phyloP scores from a whole-genome alignment of 2,888 invertebrate genomes.

The Exocentrus adspersus region DNA sequence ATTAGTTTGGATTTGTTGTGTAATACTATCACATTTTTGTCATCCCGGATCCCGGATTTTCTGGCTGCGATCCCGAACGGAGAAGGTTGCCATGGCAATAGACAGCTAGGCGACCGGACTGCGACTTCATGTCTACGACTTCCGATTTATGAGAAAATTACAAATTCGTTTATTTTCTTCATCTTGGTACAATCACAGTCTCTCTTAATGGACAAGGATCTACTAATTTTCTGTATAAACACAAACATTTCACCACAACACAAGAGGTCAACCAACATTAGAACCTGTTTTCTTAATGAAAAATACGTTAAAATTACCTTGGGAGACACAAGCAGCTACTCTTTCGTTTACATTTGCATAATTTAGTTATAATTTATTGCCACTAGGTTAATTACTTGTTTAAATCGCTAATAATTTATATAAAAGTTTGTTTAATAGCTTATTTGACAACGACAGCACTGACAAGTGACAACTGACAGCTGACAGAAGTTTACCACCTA shows the following conservation, averaged over 20 bases:
- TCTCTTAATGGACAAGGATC: background rate
- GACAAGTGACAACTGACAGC: too few species aligned
- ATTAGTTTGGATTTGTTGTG: too few species aligned
- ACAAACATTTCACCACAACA: slow-evolving; percentile 1
- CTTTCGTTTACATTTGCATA: slow-evolving; percentile 13
- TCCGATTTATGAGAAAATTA: background rate
- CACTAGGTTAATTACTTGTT: slow-evolving; percentile 13
- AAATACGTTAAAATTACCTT: slow-evolving; percentile 13
- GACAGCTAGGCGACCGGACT: slow-evolving; percentile 58
- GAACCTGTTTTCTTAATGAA: slow-evolving; percentile 18
- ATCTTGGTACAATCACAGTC: background rate
- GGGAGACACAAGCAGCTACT: slow-evolving; percentile 12
- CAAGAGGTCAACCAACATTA: slow-evolving; percentile 2
- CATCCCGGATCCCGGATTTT: too few species aligned
- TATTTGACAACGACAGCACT: too few species aligned
- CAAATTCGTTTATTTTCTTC: too few species aligned
- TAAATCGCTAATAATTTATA: too few species aligned
- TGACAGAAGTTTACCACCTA: too few species aligned
- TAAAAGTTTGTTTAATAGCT: slow-evolving; percentile 45
- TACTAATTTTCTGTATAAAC: background rate
- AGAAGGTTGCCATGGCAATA: slow-evolving; percentile 61
- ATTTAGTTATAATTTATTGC: slow-evolving; percentile 7
- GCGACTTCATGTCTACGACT: slow-evolving; percentile 24
- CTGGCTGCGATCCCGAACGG: slow-evolving; percentile 32
- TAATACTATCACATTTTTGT: too few species aligned